Conservation (phyloP, 1,140 invertebrate genomes). For the Ceratina japonica region DNA sequence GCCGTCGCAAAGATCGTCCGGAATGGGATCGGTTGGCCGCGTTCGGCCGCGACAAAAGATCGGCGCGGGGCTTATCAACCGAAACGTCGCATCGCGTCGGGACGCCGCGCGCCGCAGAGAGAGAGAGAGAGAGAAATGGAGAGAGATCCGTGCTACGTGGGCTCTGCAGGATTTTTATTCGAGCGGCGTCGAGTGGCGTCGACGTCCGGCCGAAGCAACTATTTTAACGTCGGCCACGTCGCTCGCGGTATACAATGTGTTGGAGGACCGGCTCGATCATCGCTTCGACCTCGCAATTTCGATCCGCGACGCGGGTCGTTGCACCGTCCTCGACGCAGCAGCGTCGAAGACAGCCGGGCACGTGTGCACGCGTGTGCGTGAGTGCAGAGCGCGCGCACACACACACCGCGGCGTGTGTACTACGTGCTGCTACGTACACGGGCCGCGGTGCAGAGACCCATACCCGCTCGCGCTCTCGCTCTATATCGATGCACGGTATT, state of each 20-base stretch:
- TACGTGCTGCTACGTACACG: constrained; percentile 24
- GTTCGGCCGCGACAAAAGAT: constrained; percentile 28
- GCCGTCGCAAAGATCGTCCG: constrained; percentile 3
- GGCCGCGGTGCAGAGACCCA: background rate
- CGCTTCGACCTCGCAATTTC: constrained; percentile 65
- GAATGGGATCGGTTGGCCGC: background rate
- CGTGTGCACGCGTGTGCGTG: constrained; percentile 16
- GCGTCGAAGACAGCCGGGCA: constrained; percentile 56
- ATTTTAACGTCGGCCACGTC: constrained; percentile 56
- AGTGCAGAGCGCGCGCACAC: background rate
- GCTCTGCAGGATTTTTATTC: constrained; percentile 24
- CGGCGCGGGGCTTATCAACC: constrained; percentile 22
- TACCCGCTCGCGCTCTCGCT: background rate
- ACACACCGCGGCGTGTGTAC: no score
- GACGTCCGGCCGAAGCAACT: constrained; percentile 33
- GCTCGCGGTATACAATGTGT: constrained; percentile 50
- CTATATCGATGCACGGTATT: constrained; percentile 63
- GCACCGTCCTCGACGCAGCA: constrained; percentile 58
- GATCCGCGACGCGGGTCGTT: constrained; percentile 65
- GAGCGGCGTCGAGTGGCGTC: constrained; percentile 33
- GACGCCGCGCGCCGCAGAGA: background rate
- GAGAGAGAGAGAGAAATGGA: background rate
- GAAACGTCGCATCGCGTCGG: constrained; percentile 29
- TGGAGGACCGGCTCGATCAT: constrained; percentile 60
- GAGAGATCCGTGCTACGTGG: background rate